A percentile compares a stretch with the other conserved stretches of the same genome.
These are phyloP conservation scores for Archaeoteleia sp. DNA, from an alignment of 2,888 invertebrate species.

Conservation along the genomic window DNA sequence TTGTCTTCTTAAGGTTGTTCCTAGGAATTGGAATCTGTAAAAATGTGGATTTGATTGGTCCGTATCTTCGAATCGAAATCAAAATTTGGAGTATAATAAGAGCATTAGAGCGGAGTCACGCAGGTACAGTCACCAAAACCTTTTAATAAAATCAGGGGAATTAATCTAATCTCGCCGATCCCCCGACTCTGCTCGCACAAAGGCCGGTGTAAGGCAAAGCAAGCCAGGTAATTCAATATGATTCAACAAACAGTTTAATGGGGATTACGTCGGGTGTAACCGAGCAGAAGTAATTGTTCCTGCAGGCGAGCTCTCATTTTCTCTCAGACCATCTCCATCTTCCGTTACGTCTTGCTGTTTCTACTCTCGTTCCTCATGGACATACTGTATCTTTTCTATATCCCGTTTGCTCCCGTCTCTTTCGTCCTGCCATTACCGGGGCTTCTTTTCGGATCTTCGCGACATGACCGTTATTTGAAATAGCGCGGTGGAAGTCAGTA, in stretches of 20 bases:
- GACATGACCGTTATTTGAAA: background rate
- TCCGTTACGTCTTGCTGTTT: constrained; percentile 13
- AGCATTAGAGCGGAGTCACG: no score
- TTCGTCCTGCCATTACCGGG: constrained; percentile 1
- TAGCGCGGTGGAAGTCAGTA: constrained; percentile 1
- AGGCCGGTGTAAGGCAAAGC: constrained; percentile 56
- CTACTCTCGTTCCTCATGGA: background rate
- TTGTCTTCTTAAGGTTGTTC: no score
- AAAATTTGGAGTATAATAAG: no score
- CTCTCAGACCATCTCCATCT: constrained; percentile 10
- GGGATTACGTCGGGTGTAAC: constrained; percentile 61
- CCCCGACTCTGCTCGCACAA: constrained; percentile 57
- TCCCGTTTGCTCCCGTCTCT: constrained; percentile 12
- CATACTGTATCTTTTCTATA: constrained; percentile 4
- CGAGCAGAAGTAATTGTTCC: constrained; percentile 57
- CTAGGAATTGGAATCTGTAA: no score
- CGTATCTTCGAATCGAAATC: no score
- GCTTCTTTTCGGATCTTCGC: constrained; percentile 17
- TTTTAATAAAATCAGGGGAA: constrained; percentile 67
- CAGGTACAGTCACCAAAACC: constrained; percentile 10
- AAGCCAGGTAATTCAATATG: constrained; percentile 65
- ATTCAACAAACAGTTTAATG: constrained; percentile 69
- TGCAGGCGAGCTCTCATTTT: constrained; percentile 35
- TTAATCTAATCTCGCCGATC: constrained; percentile 67
- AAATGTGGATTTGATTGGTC: no score